Conservation (phyloP, 2,113 vertebrate genomes). For the Ctenodactylus gundi region DNA sequence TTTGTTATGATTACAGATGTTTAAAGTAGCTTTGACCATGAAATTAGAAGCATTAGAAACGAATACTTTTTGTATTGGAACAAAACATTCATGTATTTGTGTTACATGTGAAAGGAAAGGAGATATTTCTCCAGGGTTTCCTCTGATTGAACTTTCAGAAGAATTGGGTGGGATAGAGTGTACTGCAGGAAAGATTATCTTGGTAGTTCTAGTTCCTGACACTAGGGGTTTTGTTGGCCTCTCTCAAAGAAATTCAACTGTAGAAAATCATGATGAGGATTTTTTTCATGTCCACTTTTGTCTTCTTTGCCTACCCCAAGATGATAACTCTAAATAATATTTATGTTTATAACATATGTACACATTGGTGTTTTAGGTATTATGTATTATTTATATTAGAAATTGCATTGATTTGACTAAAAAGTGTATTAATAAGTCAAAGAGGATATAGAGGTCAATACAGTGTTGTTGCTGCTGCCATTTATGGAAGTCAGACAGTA, state of each 20-base stretch:
- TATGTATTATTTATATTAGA: background rate
- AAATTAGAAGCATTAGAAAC: background rate
- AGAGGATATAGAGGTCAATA: background rate
- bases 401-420: background rate
- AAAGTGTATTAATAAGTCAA: background rate
- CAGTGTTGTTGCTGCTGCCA: no score
- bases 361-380: background rate
- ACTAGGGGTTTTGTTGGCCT: background rate
- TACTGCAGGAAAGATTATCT: fast-evolving
- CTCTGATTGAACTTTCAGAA: background rate
- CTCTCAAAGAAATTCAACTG: background rate
- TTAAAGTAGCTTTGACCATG: background rate
- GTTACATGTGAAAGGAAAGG: background rate
- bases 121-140: background rate
- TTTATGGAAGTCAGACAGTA: no score
- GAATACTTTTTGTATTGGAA: background rate
- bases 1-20: background rate
- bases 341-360: background rate
- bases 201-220: background rate
- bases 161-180: background rate
- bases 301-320: background rate
- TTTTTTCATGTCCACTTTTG: background rate
- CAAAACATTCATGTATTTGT: fast-evolving
- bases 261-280: background rate
- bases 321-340: background rate